phyloP scores from a whole-genome alignment of 2,113 vertebrate species.

The Redunca redunca region DNA sequence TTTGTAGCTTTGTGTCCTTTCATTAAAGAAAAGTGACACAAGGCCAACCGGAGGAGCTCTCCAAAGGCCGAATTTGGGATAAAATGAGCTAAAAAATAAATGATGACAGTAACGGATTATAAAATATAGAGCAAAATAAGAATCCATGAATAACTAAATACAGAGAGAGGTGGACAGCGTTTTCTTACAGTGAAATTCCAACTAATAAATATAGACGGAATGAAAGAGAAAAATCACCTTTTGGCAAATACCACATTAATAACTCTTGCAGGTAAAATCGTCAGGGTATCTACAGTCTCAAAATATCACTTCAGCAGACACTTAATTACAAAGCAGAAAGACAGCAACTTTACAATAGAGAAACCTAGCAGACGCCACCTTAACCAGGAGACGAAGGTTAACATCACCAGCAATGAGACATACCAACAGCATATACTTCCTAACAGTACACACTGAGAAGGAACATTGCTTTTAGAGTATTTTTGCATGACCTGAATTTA shows the following conservation, averaged over 20 bases:
- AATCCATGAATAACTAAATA: background rate
- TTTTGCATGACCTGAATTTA: background rate
- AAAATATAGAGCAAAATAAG: background rate
- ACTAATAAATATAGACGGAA: background rate
- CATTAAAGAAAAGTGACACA: conserved; percentile 29
- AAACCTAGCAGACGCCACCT: background rate
- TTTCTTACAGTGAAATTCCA: background rate
- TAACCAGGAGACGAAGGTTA: background rate
- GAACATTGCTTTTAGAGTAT: background rate
- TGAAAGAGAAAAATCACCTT: background rate
- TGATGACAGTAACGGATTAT: background rate
- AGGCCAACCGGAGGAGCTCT: background rate
- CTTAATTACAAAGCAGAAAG: background rate
- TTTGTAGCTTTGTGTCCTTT: conserved; percentile 21
- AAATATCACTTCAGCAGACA: background rate
- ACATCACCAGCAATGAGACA: background rate
- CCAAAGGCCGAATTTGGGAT: conserved; percentile 18
- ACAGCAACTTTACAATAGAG: background rate
- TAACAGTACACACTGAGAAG: background rate
- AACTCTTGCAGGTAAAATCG: background rate
- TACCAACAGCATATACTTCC: background rate
- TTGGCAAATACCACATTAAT: background rate
- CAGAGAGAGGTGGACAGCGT: background rate
- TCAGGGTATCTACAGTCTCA: background rate
- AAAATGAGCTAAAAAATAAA: background rate